Base-by-base conservation (phyloP, 2,888 invertebrate species). In the Seira musarum region DNA sequence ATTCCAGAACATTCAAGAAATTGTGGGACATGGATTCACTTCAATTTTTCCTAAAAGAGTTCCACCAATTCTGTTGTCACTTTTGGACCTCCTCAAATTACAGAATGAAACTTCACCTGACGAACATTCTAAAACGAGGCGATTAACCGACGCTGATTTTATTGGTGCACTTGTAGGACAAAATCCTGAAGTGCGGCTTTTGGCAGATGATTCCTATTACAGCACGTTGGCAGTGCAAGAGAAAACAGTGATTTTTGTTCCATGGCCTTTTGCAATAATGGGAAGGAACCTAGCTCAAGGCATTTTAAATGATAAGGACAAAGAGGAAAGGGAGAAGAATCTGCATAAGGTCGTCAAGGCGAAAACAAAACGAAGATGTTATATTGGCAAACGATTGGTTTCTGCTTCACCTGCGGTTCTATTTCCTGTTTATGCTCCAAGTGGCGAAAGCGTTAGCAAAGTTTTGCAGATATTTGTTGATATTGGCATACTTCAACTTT, bases 261-360 rank as follows among this genome's bases (percentile, higher is more conserved):
- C 49, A 1, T 67, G 67, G 67, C 49, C 67, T 17, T 67, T 49
- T 22, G 67, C 67, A 49, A 46, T 67, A 6, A 46, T 46, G 46
- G 67, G 21, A 15, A 49, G 46, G 22, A 67, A 67, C 21, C 19
- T 21, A 1, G 67, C 67, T n/a, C 67, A 67, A 22, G 46, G 22
- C 2, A n/a, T 67, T 8, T 49, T 67, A 6, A 67, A 67, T n/a
- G n/a, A n/a, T 2, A 15, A 25, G 40, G 1, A 5, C 13, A 25
- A 21, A 21, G 2, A 13, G 8, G 8, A 6, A 49, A 19, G 15
- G 8, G 22, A 24, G 13, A 46, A 49, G 15, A 67, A n/a, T n/a
- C n/a, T n/a, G n/a, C n/a, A n/a, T n/a, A n/a, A n/a, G n/a, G n/a
- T n/a, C n/a, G n/a, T n/a, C n/a, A n/a, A n/a, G n/a, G n/a, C n/a